Base-by-base conservation (phyloP, 2,888 invertebrate genomes). In the Hyles lineata region DNA sequence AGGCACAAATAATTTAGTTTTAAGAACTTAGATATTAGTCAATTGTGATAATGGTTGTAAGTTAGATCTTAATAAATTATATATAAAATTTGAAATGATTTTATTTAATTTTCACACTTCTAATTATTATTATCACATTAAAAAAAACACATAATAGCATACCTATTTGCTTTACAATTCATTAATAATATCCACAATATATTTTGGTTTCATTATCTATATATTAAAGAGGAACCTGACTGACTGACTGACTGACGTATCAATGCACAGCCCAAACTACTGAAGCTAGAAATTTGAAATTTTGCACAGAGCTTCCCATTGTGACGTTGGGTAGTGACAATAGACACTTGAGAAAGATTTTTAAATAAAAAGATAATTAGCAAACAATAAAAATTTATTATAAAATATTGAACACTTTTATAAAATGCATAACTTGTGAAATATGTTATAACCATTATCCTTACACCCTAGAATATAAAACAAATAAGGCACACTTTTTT, bases 21-120 rank as follows among this genome's bases (percentile, higher is more conserved):
- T 74, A 75, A 73, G 72, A 63, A 55, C n/a, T 69, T 72, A 81
- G 79, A 72, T 73, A 76, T 79, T 76, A 80, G 79, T 74, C 79
- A 80, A 83, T 86, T 89, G 89, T 89, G 89, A 89, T 89, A 89
- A 87, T 85, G 50, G 8, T 62, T 52, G n/a, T 62, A 55, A 71
- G 55, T 32, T 71, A 35, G 50, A 7, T 17, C 11, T 29, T 63
- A 71, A 35, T 63, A 63, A 63, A 52, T 62, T 71, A 63, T 63
- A 55, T 62, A 62, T 62, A 62, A 71, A 63, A 19, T 43, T 19
- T 71, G 1, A 61, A 50, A 50, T 25, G n/a, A 1, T 25, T 61
- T 29, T 25, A 19, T 2, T 29, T 25, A 0, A 61, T 17, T 25
- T 25, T 29, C 7, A 17, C 29, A 15, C 11, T 15, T 15, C 2